Conservation (phyloP, 2,888 invertebrate genomes). For the Caenorhabditis sp. region DNA sequence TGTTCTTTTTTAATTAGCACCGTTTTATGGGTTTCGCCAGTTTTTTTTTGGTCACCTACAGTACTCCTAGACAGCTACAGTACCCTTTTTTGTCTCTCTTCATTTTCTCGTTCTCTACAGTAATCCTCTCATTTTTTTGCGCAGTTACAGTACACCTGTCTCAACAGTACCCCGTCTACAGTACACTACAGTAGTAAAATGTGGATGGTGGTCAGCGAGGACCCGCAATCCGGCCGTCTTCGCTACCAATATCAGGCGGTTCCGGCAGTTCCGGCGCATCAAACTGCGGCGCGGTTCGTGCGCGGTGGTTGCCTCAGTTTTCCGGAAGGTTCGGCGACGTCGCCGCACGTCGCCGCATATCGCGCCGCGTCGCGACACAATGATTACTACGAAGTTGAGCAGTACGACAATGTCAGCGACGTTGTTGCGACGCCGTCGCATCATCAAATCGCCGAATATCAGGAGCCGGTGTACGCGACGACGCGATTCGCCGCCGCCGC, state of each 20-base stretch:
- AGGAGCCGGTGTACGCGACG: conserved; percentile 39
- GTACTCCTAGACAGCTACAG: no score
- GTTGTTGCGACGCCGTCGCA: no score
- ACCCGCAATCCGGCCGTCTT: conserved; percentile 49
- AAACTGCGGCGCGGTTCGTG: conserved; percentile 14
- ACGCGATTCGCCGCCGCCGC: no score
- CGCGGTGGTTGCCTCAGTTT: conserved; percentile 47
- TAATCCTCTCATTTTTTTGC: background rate
- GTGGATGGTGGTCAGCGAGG: conserved; percentile 57
- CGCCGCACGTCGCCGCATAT: conserved; percentile 4
- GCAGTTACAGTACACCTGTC: background rate
- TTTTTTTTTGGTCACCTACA: no score
- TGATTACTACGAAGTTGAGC: conserved; percentile 35
- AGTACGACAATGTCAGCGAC: conserved; percentile 52
- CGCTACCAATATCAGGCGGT: conserved; percentile 49
- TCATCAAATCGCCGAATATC: conserved; percentile 48
- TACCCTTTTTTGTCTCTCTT: no score
- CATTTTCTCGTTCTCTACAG: background rate
- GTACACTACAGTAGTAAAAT: conserved; percentile 11
- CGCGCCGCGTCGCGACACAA: background rate
- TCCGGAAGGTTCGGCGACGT: conserved; percentile 29
- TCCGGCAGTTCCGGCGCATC: conserved; percentile 17
- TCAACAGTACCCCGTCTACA: no score
- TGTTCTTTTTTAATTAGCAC: no score
- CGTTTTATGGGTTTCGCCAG: no score